These are phyloP conservation scores for Agrotis puta DNA, from an alignment of 2,888 invertebrate species.

Conservation along the genomic window DNA sequence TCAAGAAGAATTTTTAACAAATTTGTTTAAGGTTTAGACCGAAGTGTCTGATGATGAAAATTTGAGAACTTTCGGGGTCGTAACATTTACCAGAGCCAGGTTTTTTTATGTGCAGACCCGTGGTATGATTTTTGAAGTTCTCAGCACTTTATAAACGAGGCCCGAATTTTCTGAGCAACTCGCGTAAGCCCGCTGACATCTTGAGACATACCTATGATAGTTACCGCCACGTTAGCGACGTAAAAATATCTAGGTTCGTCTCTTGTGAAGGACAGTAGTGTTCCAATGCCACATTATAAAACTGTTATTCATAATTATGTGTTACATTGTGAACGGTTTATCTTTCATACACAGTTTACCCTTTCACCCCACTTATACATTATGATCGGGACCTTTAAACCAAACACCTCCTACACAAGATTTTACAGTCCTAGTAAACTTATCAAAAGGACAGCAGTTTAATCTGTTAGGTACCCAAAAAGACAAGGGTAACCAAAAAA, in stretches of 20 bases:
- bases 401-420: not conserved
- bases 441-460: not conserved
- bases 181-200: not conserved
- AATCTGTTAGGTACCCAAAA: not conserved
- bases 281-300: not conserved
- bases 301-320: not conserved
- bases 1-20: not conserved
- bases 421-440: too few species aligned
- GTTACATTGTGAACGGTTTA: not conserved
- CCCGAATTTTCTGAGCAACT: not conserved
- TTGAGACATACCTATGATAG: too few species aligned
- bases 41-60: conserved; percentile 4
- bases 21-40: not conserved
- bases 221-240: too few species aligned
- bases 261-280: not conserved
- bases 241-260: not conserved
- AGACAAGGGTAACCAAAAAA: not conserved
- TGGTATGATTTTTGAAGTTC: not conserved
- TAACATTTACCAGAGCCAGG: not conserved
- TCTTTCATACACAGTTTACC: not conserved
- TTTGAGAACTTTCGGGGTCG: not conserved
- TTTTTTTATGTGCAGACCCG: not conserved
- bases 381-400: not conserved
- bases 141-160: not conserved
- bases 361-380: not conserved